These are phyloP conservation scores for Ammodytes dubius DNA, from an alignment of 2,113 vertebrate genomes.

Conservation along the genomic window DNA sequence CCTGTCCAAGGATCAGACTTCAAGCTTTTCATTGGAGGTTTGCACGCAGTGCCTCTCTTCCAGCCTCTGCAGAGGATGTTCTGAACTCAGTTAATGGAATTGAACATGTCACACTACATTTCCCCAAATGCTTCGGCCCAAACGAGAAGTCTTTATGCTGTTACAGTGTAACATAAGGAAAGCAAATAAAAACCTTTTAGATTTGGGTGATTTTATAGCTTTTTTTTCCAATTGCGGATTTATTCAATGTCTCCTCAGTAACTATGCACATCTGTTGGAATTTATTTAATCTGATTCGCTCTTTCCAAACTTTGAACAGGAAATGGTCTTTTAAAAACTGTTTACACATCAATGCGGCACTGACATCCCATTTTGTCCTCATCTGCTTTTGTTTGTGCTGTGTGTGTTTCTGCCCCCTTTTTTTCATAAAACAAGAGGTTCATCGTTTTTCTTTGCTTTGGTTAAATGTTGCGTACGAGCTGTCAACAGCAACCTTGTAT, in stretches of 20 bases:
- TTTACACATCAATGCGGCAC: constrained; percentile 77
- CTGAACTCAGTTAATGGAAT: constrained; percentile 62
- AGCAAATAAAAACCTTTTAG: constrained; percentile 62
- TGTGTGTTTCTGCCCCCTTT: not conserved
- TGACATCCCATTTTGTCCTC: constrained; percentile 69
- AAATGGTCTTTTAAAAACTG: constrained; percentile 70
- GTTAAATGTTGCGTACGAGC: constrained; percentile 52
- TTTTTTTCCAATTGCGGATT: constrained; percentile 34
- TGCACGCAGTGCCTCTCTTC: constrained; percentile 59
- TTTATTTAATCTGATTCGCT: constrained; percentile 48
- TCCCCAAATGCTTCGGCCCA: constrained; percentile 47
- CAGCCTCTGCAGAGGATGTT: constrained; percentile 60
- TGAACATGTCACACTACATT: constrained; percentile 64
- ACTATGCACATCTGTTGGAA: constrained; percentile 62
- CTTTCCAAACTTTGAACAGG: constrained; percentile 46
- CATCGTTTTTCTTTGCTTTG: constrained; percentile 30
- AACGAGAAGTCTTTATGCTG: constrained; percentile 47
- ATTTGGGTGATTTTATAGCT: constrained; percentile 53
- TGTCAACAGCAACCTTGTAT: constrained; percentile 64
- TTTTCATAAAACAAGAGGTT: constrained; percentile 39
- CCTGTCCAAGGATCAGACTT: constrained; percentile 63
- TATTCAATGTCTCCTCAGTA: constrained; percentile 35
- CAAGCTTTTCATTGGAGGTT: constrained; percentile 65
- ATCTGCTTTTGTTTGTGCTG: constrained; percentile 65
- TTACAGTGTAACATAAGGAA: constrained; percentile 53